Evolutionary conservation across 2,113 vertebrate species (phyloP).

Genomic region (Poicephalus meyeri): DNA sequence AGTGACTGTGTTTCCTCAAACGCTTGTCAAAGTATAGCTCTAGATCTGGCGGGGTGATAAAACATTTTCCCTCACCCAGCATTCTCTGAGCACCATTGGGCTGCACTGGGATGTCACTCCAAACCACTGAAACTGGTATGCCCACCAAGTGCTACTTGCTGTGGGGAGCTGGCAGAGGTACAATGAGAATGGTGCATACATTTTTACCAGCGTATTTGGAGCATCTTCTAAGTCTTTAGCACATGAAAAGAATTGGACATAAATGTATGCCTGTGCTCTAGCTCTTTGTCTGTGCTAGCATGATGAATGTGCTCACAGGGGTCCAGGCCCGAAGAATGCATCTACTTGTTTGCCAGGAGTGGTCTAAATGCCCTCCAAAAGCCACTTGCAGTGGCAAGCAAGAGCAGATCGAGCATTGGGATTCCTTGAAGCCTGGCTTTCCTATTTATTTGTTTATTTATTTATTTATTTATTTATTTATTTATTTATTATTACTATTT

Average conservation of each 20-base stretch:
- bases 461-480: not conserved
- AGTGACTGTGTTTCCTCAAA: not conserved
- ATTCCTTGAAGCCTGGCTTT: not conserved
- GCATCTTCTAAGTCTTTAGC: not conserved
- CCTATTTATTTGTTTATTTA: not conserved
- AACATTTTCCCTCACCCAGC: not conserved
- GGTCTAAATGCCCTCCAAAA: not conserved
- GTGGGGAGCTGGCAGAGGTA: not conserved
- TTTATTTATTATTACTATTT: not conserved
- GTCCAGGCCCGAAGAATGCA: not conserved
- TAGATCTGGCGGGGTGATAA: not conserved
- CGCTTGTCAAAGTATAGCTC: rapidly evolving
- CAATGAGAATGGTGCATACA: not conserved
- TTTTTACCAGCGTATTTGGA: not conserved
- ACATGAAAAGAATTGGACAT: not conserved
- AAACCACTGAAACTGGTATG: not conserved
- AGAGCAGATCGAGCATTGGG: not conserved
- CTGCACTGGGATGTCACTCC: not conserved
- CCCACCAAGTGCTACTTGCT: not conserved
- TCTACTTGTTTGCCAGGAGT: not conserved
- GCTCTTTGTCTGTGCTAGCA: not conserved
- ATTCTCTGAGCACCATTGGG: not conserved
- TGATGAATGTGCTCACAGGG: not conserved
- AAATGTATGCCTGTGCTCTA: not conserved
- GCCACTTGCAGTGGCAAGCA: not conserved